Base-by-base conservation (phyloP, 1,140 invertebrate genomes). In the Drosophila elegans region DNA sequence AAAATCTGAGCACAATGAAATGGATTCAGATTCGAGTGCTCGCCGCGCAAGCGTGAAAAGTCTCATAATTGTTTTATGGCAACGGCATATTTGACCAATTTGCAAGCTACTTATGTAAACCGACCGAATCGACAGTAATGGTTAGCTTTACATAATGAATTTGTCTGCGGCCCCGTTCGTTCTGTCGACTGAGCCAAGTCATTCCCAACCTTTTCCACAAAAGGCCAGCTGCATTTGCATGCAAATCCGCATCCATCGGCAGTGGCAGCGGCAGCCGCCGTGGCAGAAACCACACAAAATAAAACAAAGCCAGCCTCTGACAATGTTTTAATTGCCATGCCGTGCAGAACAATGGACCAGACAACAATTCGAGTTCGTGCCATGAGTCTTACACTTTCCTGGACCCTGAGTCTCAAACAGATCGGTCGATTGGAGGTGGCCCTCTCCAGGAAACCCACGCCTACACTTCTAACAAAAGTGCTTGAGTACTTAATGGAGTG, bases 151-250 rank as follows among this genome's bases (percentile, higher is more conserved):
- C 61, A 86, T 88, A 86, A 86, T 89, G 79, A 55, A 83, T 82
- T 78, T 67, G 74, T 68, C 46, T 36, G 36, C 66, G 60, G 71
- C 80, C 55, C 78, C 75, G 69, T 76, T 74, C 75, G 69, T 76
- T 74, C 54, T 62, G 62, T 46, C 46, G 52, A 48, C 60, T 45
- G 9, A 75, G 57, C 42, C 32, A 38, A 51, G 9, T 21, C 49
- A 77, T 53, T 78, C 59, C 67, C 71, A 83, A 77, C 45, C 80
- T 78, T 88, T 88, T 77, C 61, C 53, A 39, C 45, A 63, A 85
- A 89, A 88, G 88, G 85, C 83, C 83, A 86, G 80, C 75, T 42
- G 76, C 83, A 88, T 80, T 71, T 42, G 76, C 81, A 86, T 86
- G 76, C 84, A 89, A 89, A 89, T 89, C 41, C 49, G 48, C 60